Conservation (phyloP, 2,113 vertebrate species). For the Halcyon malimbica region DNA sequence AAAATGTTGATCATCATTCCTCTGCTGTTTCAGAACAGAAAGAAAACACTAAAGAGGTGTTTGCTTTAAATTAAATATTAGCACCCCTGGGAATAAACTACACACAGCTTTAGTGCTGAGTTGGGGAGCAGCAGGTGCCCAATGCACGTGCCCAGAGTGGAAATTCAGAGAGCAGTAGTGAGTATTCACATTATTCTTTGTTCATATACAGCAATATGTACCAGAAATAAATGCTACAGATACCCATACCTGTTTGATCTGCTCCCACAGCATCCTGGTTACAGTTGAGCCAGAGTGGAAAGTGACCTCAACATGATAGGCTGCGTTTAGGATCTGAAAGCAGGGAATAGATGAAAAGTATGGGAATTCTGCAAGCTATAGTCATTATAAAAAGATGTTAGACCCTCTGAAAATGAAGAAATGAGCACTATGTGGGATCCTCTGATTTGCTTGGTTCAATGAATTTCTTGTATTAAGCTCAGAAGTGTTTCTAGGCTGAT, state of each 20-base stretch:
- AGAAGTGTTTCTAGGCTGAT: neutral
- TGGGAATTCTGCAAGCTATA: neutral
- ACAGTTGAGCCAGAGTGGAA: slow-evolving; percentile 96
- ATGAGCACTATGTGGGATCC: rapidly evolving
- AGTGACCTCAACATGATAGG: slow-evolving; percentile 97
- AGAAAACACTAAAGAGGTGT: neutral
- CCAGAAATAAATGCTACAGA: neutral
- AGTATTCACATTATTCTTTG: neutral
- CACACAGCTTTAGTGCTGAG: neutral
- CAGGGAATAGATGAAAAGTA: neutral
- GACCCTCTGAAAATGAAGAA: neutral
- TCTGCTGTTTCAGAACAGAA: neutral
- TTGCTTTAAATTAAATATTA: neutral
- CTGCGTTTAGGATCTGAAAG: slow-evolving; percentile 92
- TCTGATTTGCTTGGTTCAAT: neutral
- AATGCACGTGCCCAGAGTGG: neutral
- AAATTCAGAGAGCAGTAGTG: neutral
- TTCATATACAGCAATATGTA: neutral
- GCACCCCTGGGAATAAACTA: neutral
- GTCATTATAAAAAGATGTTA: neutral
- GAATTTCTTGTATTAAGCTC: neutral
- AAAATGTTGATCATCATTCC: neutral
- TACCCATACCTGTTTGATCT: slow-evolving; percentile 92
- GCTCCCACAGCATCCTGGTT: slow-evolving; percentile 94
- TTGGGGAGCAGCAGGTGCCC: neutral